These are phyloP conservation scores for Stratiomys singularior DNA, from an alignment of 2,888 invertebrate genomes.

Conservation along the genomic window DNA sequence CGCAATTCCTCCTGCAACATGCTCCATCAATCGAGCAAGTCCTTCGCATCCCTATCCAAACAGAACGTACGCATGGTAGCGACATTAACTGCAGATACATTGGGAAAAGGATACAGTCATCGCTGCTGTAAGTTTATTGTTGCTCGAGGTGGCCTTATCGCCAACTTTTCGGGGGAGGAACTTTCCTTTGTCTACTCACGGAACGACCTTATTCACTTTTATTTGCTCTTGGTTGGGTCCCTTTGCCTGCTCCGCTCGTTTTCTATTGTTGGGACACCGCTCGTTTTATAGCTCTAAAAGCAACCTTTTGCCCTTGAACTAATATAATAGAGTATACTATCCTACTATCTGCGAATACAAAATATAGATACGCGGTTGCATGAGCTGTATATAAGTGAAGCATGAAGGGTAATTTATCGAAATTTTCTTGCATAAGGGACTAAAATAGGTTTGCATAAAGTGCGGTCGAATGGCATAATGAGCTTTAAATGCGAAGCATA, in stretches of 20 bases:
- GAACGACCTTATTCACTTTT: not conserved
- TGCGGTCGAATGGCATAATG: too few species aligned
- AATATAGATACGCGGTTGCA: not conserved
- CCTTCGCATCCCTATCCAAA: not conserved
- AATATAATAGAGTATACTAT: not conserved
- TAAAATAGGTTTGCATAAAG: too few species aligned
- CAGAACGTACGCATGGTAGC: constrained; percentile 13
- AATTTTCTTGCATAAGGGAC: too few species aligned
- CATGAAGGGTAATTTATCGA: not conserved
- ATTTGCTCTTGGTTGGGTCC: not conserved
- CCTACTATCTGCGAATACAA: not conserved
- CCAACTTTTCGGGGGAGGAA: constrained; percentile 29
- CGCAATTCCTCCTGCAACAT: not conserved
- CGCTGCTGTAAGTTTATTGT: constrained; percentile 25
- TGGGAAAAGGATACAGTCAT: constrained; percentile 20
- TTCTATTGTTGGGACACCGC: not conserved
- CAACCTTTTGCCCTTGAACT: constrained; percentile 44
- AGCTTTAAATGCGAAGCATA: too few species aligned
- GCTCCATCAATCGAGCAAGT: not conserved
- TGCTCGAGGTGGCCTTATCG: constrained; percentile 5
- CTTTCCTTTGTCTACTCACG: constrained; percentile 40
- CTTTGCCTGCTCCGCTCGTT: not conserved
- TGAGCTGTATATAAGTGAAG: constrained; percentile 10
- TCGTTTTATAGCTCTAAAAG: constrained; percentile 34
- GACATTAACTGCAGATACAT: not conserved